Conservation (phyloP, 2,797 vertebrate genomes). For the Coregonus suidteri region DNA sequence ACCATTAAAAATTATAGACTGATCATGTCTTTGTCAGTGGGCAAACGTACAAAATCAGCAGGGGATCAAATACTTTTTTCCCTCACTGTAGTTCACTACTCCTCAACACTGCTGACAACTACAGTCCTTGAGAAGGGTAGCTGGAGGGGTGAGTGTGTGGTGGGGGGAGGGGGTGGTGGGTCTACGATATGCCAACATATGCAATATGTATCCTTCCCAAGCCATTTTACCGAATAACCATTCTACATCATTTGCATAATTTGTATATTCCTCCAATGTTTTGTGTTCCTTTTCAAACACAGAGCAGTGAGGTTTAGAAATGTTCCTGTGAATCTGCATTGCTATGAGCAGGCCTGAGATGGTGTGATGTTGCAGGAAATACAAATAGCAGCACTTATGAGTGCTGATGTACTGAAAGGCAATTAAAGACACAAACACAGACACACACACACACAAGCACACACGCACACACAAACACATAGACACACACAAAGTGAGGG, state of each 20-base stretch:
- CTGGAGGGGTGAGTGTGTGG: background rate
- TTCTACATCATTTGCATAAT: background rate
- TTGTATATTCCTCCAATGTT: background rate
- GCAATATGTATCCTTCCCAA: no score
- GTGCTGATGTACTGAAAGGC: slow-evolving; percentile 21
- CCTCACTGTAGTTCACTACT: no score
- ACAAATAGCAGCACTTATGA: slow-evolving; percentile 54
- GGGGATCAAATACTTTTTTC: no score
- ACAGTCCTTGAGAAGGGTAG: slow-evolving; percentile 41
- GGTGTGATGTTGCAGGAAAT: slow-evolving; percentile 51
- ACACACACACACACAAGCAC: slow-evolving; percentile 29
- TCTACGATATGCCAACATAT: background rate
- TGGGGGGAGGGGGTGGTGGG: background rate
- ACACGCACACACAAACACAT: slow-evolving; percentile 24
- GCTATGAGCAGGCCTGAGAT: slow-evolving; percentile 34
- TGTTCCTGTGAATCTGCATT: background rate
- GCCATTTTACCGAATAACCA: background rate
- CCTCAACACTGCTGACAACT: background rate
- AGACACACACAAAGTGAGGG: slow-evolving; percentile 57
- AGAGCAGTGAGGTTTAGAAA: background rate
- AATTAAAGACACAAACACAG: background rate
- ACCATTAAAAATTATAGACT: no score
- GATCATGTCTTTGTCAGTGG: no score
- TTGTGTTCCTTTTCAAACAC: background rate
- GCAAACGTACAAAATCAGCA: no score